Evolutionary conservation across 2,888 invertebrate genomes (phyloP), one percentile per base, ranked within the genome.

Genomic region (Ferrisia virgata): DNA sequence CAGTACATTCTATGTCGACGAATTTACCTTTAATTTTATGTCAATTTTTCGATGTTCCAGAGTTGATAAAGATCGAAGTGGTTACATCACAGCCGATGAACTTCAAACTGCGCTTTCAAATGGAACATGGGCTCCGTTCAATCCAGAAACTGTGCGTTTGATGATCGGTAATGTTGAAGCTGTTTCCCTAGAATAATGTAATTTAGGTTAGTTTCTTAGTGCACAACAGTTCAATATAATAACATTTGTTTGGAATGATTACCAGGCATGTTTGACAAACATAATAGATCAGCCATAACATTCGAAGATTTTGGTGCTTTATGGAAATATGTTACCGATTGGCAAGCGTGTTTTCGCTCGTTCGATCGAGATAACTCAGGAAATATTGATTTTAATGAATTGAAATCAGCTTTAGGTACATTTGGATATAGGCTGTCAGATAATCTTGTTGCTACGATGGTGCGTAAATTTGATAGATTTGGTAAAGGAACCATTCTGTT

Each of bases 271-370:
- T 87, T 87, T 90, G 99, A 99, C 89, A 93, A 93, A 86, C 94
- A 96, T 87, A 94, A 93, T 87, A 92, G 93, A 87, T 98, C 98
- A 11, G 94, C 94, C 1, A 96, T 99, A 85, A 94, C 93, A 87
- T 98, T 98, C 89, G 94, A 97, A 87, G 98, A 99, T 89, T 99
- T 99, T 89, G 95, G 95, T 69, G 94, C 96, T 0, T 90, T 99
- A 0, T 99, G 99, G 99, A 97, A 98, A 88, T 99, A 98, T 89
- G 96, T 99, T 0, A 96, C 95, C 4, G 98, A 99, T 88, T 99
- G 99, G 99, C 97, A 98, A 88, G 94, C 93, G 87, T 97, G 97
- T 88, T 99, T 99, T 89, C 92, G 95, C 69, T 94, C 95, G 0
- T 99, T 97, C 88, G 99, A 99, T 89, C 90, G 94, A 43, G 98